A percentile compares a stretch with the other conserved stretches of the same genome.
Evolutionary conservation across 2,113 vertebrate species (phyloP).

Genomic region (Crotalus viridis): DNA sequence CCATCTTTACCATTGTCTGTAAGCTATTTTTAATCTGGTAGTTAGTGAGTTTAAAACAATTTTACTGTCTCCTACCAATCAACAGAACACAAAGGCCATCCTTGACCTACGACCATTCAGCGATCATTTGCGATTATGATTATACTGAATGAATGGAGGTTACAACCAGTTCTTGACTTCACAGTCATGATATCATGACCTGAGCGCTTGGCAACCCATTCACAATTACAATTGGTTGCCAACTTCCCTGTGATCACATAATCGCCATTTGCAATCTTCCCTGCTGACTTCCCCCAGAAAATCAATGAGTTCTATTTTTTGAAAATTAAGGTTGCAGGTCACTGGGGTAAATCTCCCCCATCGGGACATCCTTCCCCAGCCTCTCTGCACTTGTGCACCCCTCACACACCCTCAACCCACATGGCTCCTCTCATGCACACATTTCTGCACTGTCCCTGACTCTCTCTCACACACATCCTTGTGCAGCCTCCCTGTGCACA

Average conservation of each 20-base stretch:
- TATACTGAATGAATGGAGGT: neutral
- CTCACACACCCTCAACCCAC: neutral
- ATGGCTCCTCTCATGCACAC: neutral
- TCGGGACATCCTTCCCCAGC: neutral
- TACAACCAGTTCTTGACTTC: neutral
- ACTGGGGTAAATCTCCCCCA: neutral
- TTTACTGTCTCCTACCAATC: neutral
- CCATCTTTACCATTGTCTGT: neutral
- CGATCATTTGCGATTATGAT: neutral
- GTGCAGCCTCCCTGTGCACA: neutral
- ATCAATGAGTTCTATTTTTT: neutral
- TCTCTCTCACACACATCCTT: neutral
- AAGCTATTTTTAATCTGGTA: neutral
- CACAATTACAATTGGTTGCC: neutral
- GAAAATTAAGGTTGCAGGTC: neutral
- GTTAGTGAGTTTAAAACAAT: neutral
- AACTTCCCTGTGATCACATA: neutral
- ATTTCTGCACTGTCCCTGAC: neutral
- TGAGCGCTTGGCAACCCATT: neutral
- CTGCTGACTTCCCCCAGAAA: neutral
- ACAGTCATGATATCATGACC: neutral
- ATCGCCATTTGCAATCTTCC: neutral
- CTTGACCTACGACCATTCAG: neutral
- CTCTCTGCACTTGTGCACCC: neutral
- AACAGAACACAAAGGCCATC: neutral